Conservation (phyloP, 2,888 invertebrate species). For the Ophion costatus region DNA sequence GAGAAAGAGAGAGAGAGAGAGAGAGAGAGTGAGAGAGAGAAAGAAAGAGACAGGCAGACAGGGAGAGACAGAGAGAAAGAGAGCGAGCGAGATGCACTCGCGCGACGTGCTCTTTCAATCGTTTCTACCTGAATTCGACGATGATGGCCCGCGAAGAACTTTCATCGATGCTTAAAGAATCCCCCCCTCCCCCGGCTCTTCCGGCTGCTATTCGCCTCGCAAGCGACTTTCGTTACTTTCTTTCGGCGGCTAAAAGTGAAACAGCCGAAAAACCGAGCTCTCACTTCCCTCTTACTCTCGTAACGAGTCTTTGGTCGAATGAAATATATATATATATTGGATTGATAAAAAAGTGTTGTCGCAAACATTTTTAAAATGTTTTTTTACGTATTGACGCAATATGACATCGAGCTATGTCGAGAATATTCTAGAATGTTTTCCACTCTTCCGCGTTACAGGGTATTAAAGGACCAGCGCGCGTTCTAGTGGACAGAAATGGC, state of each 20-base stretch:
- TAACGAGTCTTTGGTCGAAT: not conserved
- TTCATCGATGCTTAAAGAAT: constrained; percentile 72
- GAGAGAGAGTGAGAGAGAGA: constrained; percentile 22
- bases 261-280: constrained; percentile 70
- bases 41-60: constrained; percentile 15
- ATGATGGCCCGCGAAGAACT: constrained; percentile 69
- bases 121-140: constrained; percentile 43
- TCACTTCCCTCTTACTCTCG: constrained; percentile 62
- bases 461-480: no score
- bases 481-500: no score
- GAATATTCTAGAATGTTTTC: no score
- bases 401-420: no score
- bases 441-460: no score
- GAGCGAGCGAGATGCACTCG: constrained; percentile 15
- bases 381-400: no score
- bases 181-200: not conserved
- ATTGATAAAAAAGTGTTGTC: no score
- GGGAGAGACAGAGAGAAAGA: constrained; percentile 12
- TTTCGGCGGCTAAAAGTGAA: constrained; percentile 78
- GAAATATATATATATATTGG: no score
- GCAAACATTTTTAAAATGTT: no score
- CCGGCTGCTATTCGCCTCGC: not conserved
- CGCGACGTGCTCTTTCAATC: constrained; percentile 30
- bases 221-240: constrained; percentile 80
- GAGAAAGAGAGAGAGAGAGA: constrained; percentile 5